Base-by-base conservation (phyloP, 2,113 vertebrate genomes). In the Corapipo altera region DNA sequence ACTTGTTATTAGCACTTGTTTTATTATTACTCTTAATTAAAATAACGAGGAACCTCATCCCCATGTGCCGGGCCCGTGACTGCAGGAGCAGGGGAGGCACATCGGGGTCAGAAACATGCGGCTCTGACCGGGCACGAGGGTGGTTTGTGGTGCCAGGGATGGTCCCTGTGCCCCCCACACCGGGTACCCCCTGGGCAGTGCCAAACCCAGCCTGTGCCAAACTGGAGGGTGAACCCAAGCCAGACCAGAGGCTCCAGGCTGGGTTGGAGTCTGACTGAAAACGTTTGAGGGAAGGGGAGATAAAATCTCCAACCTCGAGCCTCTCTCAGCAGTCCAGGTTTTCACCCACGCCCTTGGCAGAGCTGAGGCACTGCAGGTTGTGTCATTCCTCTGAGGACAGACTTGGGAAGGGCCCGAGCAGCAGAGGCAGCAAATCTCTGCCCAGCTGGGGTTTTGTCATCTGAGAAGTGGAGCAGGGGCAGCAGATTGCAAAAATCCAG, bases 111-210 rank as follows among this genome's bases (percentile, higher is more conserved):
- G 86, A 49, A 49, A 43, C 2, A 2, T 17, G 66, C 5, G 8
- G 83, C 30, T 52, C 66, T 28, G 24, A 28, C 33, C 15, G 33
- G 3, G 5, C 33, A 20, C 1, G 0, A 33, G 27, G 62, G 32
- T 1, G 0, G 3, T 3, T 10, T 3, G 0, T 0, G 33, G 30
- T 59, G 72, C 49, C 71, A 32, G 26, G 0, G 0, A 28, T 0
- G 2, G 27, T 41, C n/a, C 17, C 48, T 9, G 7, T 74, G 2
- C 51, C 37, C 59, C 16, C 46, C 48, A 11, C 35, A n/a, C 18
- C 28, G 15, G 28, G 28, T 14, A 46, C 30, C 35, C 44, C 46
- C 33, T 8, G 1, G 39, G 49, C n/a, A 26, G 26, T 39, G 26
- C 59, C 59, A 62, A 61, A 37, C 35, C n/a, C 67, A 39, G 14